Evolutionary conservation across 2,888 invertebrate genomes (phyloP).

Genomic region (Dione vanillae): DNA sequence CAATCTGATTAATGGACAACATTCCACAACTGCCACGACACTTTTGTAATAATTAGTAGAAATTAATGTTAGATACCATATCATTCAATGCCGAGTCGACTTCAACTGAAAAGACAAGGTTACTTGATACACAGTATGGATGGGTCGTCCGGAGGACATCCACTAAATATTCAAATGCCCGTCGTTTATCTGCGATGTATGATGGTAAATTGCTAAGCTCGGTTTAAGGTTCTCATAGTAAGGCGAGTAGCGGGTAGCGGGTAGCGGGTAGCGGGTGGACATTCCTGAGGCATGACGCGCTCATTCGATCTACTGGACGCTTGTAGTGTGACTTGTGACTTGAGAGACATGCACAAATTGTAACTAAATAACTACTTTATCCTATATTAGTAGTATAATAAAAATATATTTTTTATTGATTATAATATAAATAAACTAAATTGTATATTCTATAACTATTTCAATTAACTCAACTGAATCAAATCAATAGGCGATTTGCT

Average conservation of each 20-base stretch:
- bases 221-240: not conserved
- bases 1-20: not conserved
- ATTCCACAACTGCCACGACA: not conserved
- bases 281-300: conserved; percentile 29
- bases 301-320: not conserved
- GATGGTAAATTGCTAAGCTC: not conserved
- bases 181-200: not conserved
- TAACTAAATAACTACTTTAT: not conserved
- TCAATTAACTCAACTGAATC: no score
- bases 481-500: no score
- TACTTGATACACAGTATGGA: no score
- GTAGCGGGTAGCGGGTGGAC: not conserved
- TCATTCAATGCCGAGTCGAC: not conserved
- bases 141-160: not conserved
- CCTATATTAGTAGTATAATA: not conserved
- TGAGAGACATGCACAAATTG: not conserved
- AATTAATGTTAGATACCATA: conserved; percentile 1
- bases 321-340: not conserved
- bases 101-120: no score
- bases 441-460: no score
- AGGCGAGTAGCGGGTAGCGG: no score
- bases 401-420: no score
- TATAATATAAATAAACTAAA: no score
- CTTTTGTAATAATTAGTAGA: not conserved
- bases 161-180: not conserved